phyloP scores from a whole-genome alignment of 23 tunicate genomes.

The Styela plicata region DNA sequence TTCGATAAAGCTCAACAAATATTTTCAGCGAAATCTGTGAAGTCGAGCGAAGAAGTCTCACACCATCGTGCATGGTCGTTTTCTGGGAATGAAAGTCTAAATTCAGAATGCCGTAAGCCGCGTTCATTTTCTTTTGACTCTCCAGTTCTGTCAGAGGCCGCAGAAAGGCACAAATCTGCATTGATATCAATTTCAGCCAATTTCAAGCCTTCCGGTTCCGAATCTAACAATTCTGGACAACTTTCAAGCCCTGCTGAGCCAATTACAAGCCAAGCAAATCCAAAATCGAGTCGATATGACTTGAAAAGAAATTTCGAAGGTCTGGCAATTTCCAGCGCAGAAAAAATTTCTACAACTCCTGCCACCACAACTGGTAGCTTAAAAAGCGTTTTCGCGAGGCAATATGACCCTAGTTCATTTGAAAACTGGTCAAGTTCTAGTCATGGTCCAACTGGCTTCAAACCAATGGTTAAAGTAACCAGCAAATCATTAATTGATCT shows the following conservation, averaged over 20 bases:
- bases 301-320: not conserved
- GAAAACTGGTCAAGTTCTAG: not conserved
- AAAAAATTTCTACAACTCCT: not conserved
- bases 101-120: not conserved
- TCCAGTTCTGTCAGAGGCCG: not conserved
- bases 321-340: not conserved
- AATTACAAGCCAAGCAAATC: not conserved
- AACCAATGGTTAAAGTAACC: not conserved
- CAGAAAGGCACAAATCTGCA: conserved; percentile 18
- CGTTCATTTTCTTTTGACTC: conserved; percentile 2
- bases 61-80: not conserved
- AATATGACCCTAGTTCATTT: not conserved
- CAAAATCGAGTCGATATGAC: not conserved
- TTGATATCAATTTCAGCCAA: conserved; percentile 10
- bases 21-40: not conserved
- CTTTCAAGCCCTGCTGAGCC: not conserved
- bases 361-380: not conserved
- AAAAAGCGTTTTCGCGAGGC: not conserved
- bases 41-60: not conserved
- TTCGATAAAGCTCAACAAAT: too few species aligned
- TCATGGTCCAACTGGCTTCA: not conserved
- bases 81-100: not conserved
- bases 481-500: not conserved
- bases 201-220: not conserved
- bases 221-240: not conserved